These are phyloP conservation scores for Dromococcyx pavoninus DNA, from an alignment of 2,797 vertebrate genomes.

Conservation along the genomic window DNA sequence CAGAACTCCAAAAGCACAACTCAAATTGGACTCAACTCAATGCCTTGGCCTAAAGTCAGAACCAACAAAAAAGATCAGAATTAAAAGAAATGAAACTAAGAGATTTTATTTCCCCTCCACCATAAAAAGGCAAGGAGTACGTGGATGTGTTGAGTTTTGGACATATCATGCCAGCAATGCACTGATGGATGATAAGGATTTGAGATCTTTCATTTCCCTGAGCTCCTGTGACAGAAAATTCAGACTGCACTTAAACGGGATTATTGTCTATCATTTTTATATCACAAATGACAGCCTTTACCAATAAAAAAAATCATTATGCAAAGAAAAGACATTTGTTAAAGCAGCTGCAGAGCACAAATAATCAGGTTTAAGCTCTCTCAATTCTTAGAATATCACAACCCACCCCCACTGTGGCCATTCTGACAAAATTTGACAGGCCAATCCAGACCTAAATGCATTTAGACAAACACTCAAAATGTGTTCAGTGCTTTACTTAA, in stretches of 20 bases:
- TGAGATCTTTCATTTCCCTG: not conserved
- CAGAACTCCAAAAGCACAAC: not conserved
- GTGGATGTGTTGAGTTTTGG: not conserved
- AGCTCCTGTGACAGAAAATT: not conserved
- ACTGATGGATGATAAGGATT: not conserved
- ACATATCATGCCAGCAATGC: not conserved
- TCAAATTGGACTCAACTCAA: not conserved
- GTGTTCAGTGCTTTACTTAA: not conserved
- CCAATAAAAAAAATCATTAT: not conserved
- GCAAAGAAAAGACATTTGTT: not conserved
- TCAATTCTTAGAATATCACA: not conserved
- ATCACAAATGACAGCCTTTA: not conserved
- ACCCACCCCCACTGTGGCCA: not conserved
- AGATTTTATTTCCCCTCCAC: not conserved
- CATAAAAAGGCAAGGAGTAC: not conserved
- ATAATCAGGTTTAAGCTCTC: not conserved
- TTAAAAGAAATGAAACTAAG: not conserved
- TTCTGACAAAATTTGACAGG: not conserved
- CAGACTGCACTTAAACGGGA: not conserved
- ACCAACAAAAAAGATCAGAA: not conserved
- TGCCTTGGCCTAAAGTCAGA: not conserved
- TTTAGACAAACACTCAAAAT: not conserved
- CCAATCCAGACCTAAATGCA: not conserved
- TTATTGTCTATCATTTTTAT: not conserved
- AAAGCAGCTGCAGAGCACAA: not conserved